phyloP scores from a whole-genome alignment of 2,113 vertebrate genomes.

The Micronycteris hirsuta region DNA sequence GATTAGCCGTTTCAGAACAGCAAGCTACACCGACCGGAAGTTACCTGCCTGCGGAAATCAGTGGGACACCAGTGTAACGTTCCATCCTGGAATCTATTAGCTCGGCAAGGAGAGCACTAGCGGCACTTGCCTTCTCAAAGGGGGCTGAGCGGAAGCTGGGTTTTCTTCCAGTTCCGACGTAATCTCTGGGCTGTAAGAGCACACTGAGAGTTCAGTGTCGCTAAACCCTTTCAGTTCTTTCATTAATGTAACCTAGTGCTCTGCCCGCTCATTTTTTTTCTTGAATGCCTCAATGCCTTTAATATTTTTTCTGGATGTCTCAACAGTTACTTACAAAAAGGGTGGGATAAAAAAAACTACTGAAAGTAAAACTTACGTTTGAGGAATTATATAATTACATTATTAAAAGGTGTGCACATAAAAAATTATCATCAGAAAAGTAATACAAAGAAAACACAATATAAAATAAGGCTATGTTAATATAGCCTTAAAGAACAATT shows the following conservation, averaged over 20 bases:
- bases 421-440: neutral
- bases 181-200: neutral
- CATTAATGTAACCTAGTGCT: neutral
- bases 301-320: neutral
- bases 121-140: neutral
- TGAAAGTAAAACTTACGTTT: neutral
- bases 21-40: neutral
- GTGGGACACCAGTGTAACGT: neutral
- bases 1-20: neutral
- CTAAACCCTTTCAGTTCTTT: neutral
- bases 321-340: neutral
- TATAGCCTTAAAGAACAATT: neutral
- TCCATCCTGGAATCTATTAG: no score
- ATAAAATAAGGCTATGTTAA: slow-evolving; percentile 15
- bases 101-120: neutral
- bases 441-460: neutral
- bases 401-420: neutral
- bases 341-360: neutral
- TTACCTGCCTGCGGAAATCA: neutral
- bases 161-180: neutral
- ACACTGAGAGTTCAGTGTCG: neutral
- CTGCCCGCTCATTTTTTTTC: neutral
- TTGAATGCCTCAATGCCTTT: neutral
- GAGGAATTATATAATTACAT: neutral
- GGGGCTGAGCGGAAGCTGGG: neutral